Percentiles rank a stretch among this genome's conserved stretches.
phyloP scores from a whole-genome alignment of 2,888 invertebrate genomes.

The Cerastoderma edule region DNA sequence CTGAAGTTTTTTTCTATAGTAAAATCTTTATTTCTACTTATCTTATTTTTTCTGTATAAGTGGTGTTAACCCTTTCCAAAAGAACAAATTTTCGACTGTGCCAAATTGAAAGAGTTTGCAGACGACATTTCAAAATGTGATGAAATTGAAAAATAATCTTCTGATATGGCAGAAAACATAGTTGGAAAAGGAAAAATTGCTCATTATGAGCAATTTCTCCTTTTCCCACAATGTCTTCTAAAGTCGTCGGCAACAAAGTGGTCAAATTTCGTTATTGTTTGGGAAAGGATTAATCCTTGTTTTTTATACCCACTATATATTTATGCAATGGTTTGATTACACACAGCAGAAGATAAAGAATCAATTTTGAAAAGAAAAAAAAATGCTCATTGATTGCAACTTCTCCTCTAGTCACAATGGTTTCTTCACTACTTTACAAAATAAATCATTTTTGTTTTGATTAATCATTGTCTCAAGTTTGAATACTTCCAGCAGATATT shows the following conservation, averaged over 20 bases:
- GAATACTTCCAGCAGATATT: no score
- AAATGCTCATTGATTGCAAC: neutral
- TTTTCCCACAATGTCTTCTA: constrained; percentile 11
- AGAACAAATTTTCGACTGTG: no score
- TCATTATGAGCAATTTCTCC: constrained; percentile 4
- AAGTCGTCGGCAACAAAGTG: neutral
- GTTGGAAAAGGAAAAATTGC: constrained; percentile 10
- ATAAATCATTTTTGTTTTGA: no score
- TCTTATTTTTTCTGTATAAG: no score
- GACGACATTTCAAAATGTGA: no score
- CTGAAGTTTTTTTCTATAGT: no score
- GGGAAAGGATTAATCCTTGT: neutral
- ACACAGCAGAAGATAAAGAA: neutral
- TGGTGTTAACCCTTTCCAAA: no score
- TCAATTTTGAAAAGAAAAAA: neutral
- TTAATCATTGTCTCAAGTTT: no score
- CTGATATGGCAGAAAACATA: neutral
- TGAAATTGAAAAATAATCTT: no score
- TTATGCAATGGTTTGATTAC: neutral
- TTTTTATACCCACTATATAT: neutral
- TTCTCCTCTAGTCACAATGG: neutral
- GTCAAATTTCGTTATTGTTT: neutral
- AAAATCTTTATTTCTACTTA: no score
- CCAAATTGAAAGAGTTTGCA: no score
- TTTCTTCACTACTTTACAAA: no score